Conservation (phyloP, 2,888 invertebrate species). For the Drepanosiphum platanoidis region DNA sequence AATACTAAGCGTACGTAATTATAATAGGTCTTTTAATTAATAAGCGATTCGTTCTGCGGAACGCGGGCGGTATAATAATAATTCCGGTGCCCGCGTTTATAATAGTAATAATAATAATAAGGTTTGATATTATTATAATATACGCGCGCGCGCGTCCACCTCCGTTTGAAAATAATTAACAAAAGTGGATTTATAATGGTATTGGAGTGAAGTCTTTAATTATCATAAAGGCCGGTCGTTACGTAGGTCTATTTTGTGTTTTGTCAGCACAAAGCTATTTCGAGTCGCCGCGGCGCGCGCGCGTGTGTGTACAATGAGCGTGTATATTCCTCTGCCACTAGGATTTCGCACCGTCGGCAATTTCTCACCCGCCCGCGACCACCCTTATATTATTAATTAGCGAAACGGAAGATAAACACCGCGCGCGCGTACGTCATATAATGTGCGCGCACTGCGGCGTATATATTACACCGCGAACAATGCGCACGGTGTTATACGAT, state of each 20-base stretch:
- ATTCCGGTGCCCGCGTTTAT: background rate
- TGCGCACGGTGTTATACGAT: background rate
- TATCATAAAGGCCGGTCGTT: conserved; percentile 23
- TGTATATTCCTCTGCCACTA: conserved; percentile 7
- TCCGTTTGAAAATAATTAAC: conserved; percentile 21
- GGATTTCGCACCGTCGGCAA: conserved; percentile 24
- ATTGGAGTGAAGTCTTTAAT: conserved; percentile 11
- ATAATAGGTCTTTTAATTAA: background rate
- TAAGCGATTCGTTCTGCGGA: background rate
- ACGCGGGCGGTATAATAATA: too few species aligned
- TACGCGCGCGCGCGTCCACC: background rate
- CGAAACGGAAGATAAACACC: conserved; percentile 36
- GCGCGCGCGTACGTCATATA: background rate
- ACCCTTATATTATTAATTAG: conserved; percentile 36
- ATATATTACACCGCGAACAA: background rate
- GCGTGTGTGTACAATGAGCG: background rate
- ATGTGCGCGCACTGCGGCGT: background rate
- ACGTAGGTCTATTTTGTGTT: conserved; percentile 31
- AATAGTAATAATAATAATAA: background rate
- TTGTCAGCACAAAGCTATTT: conserved; percentile 42
- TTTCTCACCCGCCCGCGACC: conserved; percentile 2
- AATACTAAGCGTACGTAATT: background rate
- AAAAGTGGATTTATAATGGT: conserved; percentile 6
- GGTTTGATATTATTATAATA: background rate
- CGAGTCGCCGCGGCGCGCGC: background rate